Conservation (phyloP, 2,113 vertebrate species). For the Chunga burmeisteri region DNA sequence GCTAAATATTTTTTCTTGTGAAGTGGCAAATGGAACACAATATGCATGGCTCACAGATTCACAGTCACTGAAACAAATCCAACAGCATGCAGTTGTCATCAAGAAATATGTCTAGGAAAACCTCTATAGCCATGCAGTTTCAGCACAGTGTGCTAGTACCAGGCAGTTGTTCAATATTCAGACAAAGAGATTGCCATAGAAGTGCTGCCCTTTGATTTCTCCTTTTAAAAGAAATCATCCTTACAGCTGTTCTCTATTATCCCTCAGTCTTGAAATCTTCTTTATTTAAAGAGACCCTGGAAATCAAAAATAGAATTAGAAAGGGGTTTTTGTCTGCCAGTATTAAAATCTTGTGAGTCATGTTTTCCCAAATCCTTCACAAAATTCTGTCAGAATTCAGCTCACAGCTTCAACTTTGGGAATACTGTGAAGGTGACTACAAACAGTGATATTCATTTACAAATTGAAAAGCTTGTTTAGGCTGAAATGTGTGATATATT, state of each 20-base stretch:
- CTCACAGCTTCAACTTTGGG: constrained; percentile 15
- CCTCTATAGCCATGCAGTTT: constrained; percentile 1
- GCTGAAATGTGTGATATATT: background rate
- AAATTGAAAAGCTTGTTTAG: constrained; percentile 14
- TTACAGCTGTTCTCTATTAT: constrained; percentile 28
- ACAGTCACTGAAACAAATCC: constrained; percentile 39
- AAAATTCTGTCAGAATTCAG: constrained; percentile 29
- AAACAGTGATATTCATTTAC: constrained; percentile 6
- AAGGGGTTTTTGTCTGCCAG: constrained; percentile 45
- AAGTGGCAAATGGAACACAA: constrained; percentile 37
- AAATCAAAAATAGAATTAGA: constrained; percentile 29
- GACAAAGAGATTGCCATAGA: constrained; percentile 32
- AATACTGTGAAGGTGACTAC: constrained; percentile 30
- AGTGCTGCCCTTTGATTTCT: constrained; percentile 44
- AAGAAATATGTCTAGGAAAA: constrained; percentile 50
- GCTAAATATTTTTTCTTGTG: constrained; percentile 25
- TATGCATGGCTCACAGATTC: constrained; percentile 25
- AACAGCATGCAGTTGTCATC: constrained; percentile 48
- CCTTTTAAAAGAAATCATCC: constrained; percentile 28
- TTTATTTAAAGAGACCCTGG: constrained; percentile 7
- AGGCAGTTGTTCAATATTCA: constrained; percentile 21
- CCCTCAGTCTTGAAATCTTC: constrained; percentile 12
- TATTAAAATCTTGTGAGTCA: constrained; percentile 35
- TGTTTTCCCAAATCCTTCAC: constrained; percentile 20
- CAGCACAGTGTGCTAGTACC: constrained; percentile 1